Conservation (phyloP, 2,113 vertebrate species). For the Cariama cristata region DNA sequence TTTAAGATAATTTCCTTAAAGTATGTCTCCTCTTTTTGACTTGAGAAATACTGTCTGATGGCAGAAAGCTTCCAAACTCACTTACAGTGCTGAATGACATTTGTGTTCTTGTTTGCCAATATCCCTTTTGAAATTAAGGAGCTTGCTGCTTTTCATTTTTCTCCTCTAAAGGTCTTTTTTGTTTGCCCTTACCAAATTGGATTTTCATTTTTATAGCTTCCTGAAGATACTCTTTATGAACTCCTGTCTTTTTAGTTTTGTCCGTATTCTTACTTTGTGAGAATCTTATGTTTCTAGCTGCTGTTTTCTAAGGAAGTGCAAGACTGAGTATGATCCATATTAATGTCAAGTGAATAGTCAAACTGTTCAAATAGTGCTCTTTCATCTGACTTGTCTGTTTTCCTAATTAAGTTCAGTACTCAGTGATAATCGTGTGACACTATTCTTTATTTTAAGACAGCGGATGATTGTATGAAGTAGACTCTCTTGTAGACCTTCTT, state of each 20-base stretch:
- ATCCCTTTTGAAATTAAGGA: neutral
- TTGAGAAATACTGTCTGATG: neutral
- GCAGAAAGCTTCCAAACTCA: neutral
- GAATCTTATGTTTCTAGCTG: neutral
- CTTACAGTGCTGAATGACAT: neutral
- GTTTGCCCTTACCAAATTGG: neutral
- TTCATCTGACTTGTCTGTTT: neutral
- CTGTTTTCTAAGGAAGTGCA: neutral
- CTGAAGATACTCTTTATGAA: neutral
- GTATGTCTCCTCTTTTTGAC: neutral
- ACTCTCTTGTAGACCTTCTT: neutral
- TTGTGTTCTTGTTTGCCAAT: neutral
- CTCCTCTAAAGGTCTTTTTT: neutral
- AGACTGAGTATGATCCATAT: neutral
- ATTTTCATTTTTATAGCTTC: neutral
- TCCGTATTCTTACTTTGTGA: neutral
- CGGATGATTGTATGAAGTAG: neutral
- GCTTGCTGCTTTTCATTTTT: neutral
- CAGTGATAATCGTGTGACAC: rapidly evolving
- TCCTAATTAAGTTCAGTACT: neutral
- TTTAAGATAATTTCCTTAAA: neutral
- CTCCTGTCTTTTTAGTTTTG: neutral
- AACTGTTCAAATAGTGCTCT: neutral
- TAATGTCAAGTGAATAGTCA: neutral
- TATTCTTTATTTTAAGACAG: neutral